phyloP scores from a whole-genome alignment of 2,888 invertebrate species.

The Ashinkailepas kermadecensis region DNA sequence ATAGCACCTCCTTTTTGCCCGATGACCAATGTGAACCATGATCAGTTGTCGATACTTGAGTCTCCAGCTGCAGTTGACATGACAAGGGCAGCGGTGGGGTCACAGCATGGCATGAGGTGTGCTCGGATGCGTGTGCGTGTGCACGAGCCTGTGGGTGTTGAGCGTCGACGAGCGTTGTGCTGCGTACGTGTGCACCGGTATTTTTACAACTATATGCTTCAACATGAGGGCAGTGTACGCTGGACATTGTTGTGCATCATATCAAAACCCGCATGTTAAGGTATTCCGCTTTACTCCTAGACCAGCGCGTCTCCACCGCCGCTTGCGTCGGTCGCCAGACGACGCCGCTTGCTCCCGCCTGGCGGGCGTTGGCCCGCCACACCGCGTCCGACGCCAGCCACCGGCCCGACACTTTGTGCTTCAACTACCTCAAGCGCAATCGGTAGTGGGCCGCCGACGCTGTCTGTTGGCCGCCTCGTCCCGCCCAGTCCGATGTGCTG shows the following conservation, averaged over 20 bases:
- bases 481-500: too few species aligned
- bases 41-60: not conserved
- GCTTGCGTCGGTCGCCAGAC: too few species aligned
- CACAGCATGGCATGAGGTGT: not conserved
- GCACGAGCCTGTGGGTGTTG: not conserved
- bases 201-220: not conserved
- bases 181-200: not conserved
- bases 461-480: too few species aligned
- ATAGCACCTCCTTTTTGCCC: not conserved
- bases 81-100: not conserved
- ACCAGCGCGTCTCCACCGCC: too few species aligned
- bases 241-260: not conserved
- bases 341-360: not conserved
- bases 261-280: not conserved
- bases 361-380: not conserved
- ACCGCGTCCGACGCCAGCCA: not conserved
- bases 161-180: not conserved
- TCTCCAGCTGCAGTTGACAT: too few species aligned
- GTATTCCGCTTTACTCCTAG: not conserved
- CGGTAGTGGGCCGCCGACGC: not conserved
- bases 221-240: not conserved
- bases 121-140: not conserved
- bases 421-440: conserved; percentile 2
- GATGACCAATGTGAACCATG: not conserved
- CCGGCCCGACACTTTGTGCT: not conserved